Evolutionary conservation across 2,113 vertebrate genomes (phyloP).

Genomic region (Hipposideros armiger): DNA sequence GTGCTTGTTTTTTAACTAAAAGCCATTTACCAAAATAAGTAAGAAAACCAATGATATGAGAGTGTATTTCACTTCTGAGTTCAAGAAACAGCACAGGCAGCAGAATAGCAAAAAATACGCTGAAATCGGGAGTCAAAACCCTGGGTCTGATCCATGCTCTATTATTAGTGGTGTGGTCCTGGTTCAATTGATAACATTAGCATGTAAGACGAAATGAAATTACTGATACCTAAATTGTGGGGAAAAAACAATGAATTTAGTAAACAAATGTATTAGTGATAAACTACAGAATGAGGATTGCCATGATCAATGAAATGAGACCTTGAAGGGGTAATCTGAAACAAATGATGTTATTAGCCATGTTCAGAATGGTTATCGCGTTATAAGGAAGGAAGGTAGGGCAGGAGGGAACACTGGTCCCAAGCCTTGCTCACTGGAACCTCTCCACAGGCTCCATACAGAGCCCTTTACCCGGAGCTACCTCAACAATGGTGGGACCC

Average conservation of each 20-base stretch:
- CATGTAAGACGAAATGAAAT: neutral
- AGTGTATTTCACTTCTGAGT: neutral
- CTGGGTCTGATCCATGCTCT: neutral
- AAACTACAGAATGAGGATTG: neutral
- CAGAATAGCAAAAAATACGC: rapidly evolving
- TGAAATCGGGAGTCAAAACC: neutral
- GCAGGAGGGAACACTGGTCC: no score
- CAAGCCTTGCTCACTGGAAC: no score
- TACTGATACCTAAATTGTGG: neutral
- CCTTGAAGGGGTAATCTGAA: neutral
- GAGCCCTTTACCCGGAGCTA: neutral
- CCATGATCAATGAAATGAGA: neutral
- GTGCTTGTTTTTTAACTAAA: neutral
- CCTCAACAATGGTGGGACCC: neutral
- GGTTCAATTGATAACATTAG: neutral
- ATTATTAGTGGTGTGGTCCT: neutral
- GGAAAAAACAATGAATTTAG: neutral
- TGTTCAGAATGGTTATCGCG: neutral
- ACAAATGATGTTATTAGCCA: neutral
- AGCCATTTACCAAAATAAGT: neutral
- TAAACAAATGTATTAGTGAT: neutral
- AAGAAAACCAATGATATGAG: neutral
- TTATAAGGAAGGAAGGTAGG: neutral
- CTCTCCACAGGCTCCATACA: neutral
- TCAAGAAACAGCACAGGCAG: neutral